phyloP scores from a whole-genome alignment of 2,797 vertebrate species.

The Sebastes trivittatus region DNA sequence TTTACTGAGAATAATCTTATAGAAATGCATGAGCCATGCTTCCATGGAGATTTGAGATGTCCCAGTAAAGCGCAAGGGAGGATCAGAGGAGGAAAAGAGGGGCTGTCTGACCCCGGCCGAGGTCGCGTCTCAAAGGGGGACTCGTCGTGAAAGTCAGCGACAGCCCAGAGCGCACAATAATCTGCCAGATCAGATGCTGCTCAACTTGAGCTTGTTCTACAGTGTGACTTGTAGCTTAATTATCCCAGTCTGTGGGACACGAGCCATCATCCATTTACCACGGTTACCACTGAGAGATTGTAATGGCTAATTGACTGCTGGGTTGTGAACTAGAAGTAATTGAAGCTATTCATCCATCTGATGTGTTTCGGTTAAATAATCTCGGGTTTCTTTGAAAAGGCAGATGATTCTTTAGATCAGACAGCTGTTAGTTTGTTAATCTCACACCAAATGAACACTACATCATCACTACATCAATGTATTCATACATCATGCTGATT shows the following conservation, averaged over 20 bases:
- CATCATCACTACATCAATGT: background rate
- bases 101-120: slow-evolving; percentile 53
- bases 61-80: slow-evolving; percentile 52
- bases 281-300: slow-evolving; percentile 62
- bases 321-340: slow-evolving; percentile 60
- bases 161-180: slow-evolving; percentile 54
- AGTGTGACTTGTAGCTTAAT: slow-evolving; percentile 61
- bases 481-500: background rate
- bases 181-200: slow-evolving; percentile 62
- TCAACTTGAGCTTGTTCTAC: slow-evolving; percentile 45
- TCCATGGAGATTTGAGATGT: slow-evolving; percentile 67
- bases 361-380: slow-evolving; percentile 61
- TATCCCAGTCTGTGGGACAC: slow-evolving; percentile 58
- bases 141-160: slow-evolving; percentile 42
- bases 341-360: slow-evolving; percentile 67
- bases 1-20: slow-evolving; percentile 70
- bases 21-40: slow-evolving; percentile 64
- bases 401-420: slow-evolving; percentile 47
- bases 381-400: slow-evolving; percentile 39
- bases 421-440: slow-evolving; percentile 43
- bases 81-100: slow-evolving; percentile 55
- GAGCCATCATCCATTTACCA: slow-evolving; percentile 68
- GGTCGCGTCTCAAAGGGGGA: slow-evolving; percentile 56
- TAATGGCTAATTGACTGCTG: slow-evolving; percentile 61
- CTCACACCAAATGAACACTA: slow-evolving; percentile 2